Evolutionary conservation across 1,140 invertebrate genomes (phyloP).

Genomic region (Drosophila lacertosa): DNA sequence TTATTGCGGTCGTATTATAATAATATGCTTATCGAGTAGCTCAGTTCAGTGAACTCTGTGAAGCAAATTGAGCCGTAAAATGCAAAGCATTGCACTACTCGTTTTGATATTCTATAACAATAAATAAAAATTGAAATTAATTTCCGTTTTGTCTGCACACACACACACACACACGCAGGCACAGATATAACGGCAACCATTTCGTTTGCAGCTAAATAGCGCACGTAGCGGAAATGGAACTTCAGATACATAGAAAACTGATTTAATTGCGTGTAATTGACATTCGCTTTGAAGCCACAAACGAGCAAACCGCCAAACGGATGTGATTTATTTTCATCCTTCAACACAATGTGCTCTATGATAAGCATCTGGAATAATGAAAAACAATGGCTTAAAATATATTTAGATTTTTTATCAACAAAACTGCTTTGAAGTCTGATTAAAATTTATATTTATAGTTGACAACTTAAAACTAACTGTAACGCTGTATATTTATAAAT

Average conservation of each 20-base stretch:
- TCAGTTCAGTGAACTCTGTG: constrained; percentile 55
- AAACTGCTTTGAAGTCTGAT: no score
- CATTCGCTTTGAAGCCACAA: constrained; percentile 60
- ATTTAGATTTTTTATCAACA: no score
- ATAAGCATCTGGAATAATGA: no score
- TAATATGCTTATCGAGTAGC: constrained; percentile 74
- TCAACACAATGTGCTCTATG: background rate
- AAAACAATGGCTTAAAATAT: no score
- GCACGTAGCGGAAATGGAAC: constrained; percentile 64
- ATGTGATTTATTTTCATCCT: constrained; percentile 58
- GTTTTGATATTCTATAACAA: constrained; percentile 67
- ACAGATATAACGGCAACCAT: constrained; percentile 42
- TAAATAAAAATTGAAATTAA: constrained; percentile 75
- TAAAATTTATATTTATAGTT: no score
- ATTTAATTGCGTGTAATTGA: constrained; percentile 77
- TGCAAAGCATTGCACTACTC: constrained; percentile 43
- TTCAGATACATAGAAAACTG: constrained; percentile 67
- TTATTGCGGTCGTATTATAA: constrained; percentile 70
- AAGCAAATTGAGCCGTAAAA: constrained; percentile 27
- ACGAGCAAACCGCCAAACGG: constrained; percentile 47
- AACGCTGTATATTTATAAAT: no score
- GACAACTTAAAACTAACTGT: no score
- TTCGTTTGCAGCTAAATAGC: constrained; percentile 39
- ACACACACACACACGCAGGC: background rate
- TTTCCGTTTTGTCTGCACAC: constrained; percentile 60